Evolutionary conservation across 2,113 vertebrate genomes (phyloP).

Genomic region (Catharus minimus): DNA sequence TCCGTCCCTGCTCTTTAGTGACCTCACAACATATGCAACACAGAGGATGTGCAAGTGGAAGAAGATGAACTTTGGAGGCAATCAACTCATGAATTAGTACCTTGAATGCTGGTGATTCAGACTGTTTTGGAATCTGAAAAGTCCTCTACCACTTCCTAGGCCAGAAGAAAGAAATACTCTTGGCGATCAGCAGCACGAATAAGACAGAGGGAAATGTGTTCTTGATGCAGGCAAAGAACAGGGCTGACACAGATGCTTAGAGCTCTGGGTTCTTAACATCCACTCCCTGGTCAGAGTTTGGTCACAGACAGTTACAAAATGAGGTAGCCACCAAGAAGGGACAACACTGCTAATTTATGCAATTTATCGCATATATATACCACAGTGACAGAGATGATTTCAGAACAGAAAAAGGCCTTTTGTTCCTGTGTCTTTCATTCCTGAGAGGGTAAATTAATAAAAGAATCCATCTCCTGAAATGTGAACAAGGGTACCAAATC

Average conservation of each 20-base stretch:
- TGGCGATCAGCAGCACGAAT: not conserved
- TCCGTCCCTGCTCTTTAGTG: not conserved
- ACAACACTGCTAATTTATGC: not conserved
- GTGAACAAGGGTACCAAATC: not conserved
- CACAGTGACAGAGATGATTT: not conserved
- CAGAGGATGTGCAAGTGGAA: not conserved
- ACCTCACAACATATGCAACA: not conserved
- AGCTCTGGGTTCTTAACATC: not conserved
- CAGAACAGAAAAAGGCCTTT: not conserved
- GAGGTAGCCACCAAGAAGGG: not conserved
- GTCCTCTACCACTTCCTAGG: not conserved
- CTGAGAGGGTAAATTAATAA: not conserved
- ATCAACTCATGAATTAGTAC: not conserved
- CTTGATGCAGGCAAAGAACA: not conserved
- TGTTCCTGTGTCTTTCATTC: not conserved
- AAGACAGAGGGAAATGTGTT: not conserved
- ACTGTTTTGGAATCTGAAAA: not conserved
- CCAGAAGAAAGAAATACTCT: not conserved
- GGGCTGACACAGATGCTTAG: not conserved
- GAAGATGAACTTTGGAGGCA: not conserved
- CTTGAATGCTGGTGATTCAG: not conserved
- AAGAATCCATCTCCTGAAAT: not conserved
- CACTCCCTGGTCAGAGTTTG: not conserved
- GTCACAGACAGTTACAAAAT: not conserved
- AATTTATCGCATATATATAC: not conserved